Base-by-base conservation (phyloP, 2,888 invertebrate species). In the Cephus pulcher region DNA sequence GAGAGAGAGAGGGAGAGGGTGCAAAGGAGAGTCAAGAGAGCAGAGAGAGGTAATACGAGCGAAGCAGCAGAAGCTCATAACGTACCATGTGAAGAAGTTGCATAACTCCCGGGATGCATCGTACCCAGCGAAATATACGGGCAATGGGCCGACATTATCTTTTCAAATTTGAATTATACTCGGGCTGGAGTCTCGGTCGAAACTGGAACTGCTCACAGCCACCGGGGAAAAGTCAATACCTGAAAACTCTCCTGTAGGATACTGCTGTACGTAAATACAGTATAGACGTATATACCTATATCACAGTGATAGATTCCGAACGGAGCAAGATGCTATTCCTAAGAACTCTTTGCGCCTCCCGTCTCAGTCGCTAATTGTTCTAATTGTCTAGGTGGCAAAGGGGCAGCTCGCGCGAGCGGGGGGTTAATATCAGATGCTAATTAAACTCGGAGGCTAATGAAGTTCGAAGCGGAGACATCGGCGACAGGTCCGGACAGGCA, bases 151-250 rank as follows among this genome's bases (percentile, higher is more conserved):
- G 84, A 86, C 86, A 88, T 88, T 89, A 88, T 88, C 88, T 87
- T 88, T 87, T 85, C 86, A 86, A 89, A 88, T 88, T 88, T 87
- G 84, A 89, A 88, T 88, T 85, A 85, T 84, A 34, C 34, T 11
- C 56, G 23, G 2, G 56, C 56, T 0, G 9, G 23, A 56, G 23
- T 23, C 56, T 56, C 56, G 56, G 23, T 56, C 56, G 23, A 56
- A 56, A 56, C 56, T 56, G 56, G 56, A 56, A 56, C 23, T 56
- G 56, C 56, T 56, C 23, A 23, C 23, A 3, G 23, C 23, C 23
- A 56, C 23, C 56, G 15, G 0, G 23, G 23, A 56, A 56, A 23
- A 56, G 23, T 56, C 56, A 23, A 56, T 56, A 56, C 9, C 23
- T 2, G 56, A 56, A 56, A 9, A 56, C 2, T 56, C 56, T 23